These are phyloP conservation scores for Diogma glabrata DNA, from an alignment of 2,888 invertebrate genomes.

Conservation along the genomic window DNA sequence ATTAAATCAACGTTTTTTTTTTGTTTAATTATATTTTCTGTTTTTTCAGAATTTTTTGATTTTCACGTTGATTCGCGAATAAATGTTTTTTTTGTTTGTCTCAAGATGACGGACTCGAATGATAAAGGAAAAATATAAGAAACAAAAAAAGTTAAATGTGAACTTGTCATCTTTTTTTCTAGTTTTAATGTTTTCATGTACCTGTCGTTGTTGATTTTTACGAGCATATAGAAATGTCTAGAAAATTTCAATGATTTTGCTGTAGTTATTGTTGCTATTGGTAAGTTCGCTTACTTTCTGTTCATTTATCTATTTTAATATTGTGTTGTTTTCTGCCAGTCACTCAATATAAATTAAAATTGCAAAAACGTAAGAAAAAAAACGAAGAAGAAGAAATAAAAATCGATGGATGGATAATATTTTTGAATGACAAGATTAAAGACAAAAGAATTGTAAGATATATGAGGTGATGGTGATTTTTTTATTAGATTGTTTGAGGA, in stretches of 20 bases:
- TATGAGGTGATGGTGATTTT: constrained; percentile 6
- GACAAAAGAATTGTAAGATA: constrained; percentile 3
- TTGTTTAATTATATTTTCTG: too few relatives aligned
- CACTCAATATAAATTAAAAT: neutral
- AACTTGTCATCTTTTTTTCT: too few relatives aligned
- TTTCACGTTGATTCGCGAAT: too few relatives aligned
- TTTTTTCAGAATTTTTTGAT: too few relatives aligned
- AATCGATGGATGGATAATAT: constrained; percentile 4
- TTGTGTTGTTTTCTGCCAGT: neutral
- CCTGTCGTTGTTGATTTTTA: constrained; percentile 8
- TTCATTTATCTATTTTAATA: neutral
- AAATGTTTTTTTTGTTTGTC: too few relatives aligned
- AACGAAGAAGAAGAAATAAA: neutral
- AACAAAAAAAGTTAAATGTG: too few relatives aligned
- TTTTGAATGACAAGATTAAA: constrained; percentile 6
- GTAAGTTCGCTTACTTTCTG: neutral
- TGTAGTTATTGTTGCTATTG: too few relatives aligned
- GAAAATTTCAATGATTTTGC: constrained; percentile 4
- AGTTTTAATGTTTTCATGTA: constrained; percentile 8
- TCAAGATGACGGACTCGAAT: too few relatives aligned
- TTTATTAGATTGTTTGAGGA: too few relatives aligned
- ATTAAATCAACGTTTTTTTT: too few relatives aligned
- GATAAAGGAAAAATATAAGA: too few relatives aligned
- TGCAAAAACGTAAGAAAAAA: neutral
- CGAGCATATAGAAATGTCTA: constrained; percentile 7